Conservation (phyloP, 30 jellyfish, hydroid and myxozoan species). For the Sanderia malayensis region DNA sequence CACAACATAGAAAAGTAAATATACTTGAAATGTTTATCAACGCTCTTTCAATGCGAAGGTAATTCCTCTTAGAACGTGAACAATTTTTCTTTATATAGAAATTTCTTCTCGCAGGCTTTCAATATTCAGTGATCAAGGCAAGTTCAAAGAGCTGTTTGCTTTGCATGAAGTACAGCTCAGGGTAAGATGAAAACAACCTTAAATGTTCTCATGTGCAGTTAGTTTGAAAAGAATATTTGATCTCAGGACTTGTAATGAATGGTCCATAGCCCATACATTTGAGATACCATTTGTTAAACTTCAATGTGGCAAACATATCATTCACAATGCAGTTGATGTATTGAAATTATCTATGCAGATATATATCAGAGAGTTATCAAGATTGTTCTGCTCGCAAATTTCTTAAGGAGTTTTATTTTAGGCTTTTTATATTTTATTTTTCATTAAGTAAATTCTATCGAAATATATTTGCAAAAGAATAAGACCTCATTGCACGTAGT, state of each 20-base stretch:
- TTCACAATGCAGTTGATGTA: too few relatives aligned
- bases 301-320: too few relatives aligned
- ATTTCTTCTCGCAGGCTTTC: slow-evolving; percentile 4
- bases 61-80: slow-evolving; percentile 2
- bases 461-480: not conserved
- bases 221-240: too few relatives aligned
- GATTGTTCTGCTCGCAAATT: slow-evolving; percentile 1
- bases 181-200: too few relatives aligned
- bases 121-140: slow-evolving; percentile 2
- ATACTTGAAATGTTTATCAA: not conserved
- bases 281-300: too few relatives aligned
- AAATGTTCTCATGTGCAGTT: too few relatives aligned
- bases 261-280: too few relatives aligned
- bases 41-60: not conserved
- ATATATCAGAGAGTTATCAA: not conserved
- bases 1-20: not conserved
- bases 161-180: too few relatives aligned
- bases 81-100: not conserved
- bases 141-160: not conserved
- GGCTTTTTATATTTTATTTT: not conserved
- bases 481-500: slow-evolving; percentile 1
- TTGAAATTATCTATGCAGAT: too few relatives aligned
- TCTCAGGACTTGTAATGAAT: too few relatives aligned
- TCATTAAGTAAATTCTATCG: not conserved
- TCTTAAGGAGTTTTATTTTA: not conserved